Base-by-base conservation (phyloP, 2,113 vertebrate genomes). In the Odocoileus virginianus region DNA sequence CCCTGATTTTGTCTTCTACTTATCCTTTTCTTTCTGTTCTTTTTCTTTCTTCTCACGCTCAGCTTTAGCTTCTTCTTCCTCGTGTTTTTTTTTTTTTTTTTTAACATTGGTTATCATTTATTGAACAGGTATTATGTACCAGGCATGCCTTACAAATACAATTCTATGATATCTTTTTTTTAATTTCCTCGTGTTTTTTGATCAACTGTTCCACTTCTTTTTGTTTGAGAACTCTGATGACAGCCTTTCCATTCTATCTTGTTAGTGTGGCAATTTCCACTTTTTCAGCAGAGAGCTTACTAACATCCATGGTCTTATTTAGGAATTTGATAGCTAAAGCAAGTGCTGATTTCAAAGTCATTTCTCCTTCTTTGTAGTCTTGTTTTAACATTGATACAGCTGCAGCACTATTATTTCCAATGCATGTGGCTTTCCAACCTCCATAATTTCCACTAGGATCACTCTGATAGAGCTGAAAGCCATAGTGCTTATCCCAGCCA, bases 281-380 rank as follows among this genome's bases (percentile, higher is more conserved):
- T 99, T 99, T 98, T 98, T 99, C 99, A 67, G 99, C 99, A 23
- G 99, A 99, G 10, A 99, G 99, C 93, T 99, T 99, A 98, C 99
- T 99, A 87, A 99, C 99, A 30, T 99, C 99, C 99, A 99, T 99
- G 40, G 99, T 99, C 98, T 99, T 99, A 98, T 99, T 99, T 55
- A 99, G 99, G 95, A 99, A 99, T 99, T 99, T 99, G 97, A 99
- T 91, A 27, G 99, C 99, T 93, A 99, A 96, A 1, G 99, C 99
- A 60, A 99, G 99, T 0, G 99, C 99, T 3, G 99, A 99, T 55
- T 99, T 99, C 91, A 99, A 98, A 8, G 99, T 99, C 99, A 99
- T 99, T 88, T 99, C 99, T 71, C 99, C 99, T 97, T 99, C 99
- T 98, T 99, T 99, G 98, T 99, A 99, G 97, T 99, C 99, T 98